These are phyloP conservation scores for Isotomurus palustris DNA, from an alignment of 2,888 invertebrate genomes.

Conservation along the genomic window DNA sequence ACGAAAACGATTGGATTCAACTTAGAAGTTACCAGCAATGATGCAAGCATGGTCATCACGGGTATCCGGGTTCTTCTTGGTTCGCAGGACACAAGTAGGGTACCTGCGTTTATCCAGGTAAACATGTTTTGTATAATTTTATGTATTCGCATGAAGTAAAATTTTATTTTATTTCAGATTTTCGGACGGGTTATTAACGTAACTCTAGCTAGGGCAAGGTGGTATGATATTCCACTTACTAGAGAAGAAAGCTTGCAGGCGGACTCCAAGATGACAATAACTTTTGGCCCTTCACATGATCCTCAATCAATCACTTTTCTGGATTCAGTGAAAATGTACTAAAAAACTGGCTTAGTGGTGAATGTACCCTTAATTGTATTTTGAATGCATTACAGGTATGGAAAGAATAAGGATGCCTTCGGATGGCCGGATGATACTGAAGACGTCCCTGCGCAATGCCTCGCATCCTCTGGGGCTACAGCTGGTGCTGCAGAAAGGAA, in stretches of 20 bases:
- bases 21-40: conserved; percentile 80
- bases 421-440: conserved; percentile 96
- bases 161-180: conserved; percentile 51
- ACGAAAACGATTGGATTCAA: conserved; percentile 85
- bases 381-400: conserved; percentile 60
- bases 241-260: conserved; percentile 88
- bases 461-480: conserved; percentile 46
- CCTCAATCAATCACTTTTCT: conserved; percentile 85
- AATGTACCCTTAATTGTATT: too few species aligned
- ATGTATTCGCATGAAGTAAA: neutral
- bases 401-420: conserved; percentile 90
- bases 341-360: conserved; percentile 15
- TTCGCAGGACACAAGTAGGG: conserved; percentile 70
- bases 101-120: conserved; percentile 71
- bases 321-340: conserved; percentile 80
- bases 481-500: conserved; percentile 17
- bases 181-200: conserved; percentile 71
- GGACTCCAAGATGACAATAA: conserved; percentile 80
- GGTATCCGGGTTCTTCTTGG: conserved; percentile 83
- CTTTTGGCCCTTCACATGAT: conserved; percentile 80
- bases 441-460: conserved; percentile 55
- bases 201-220: conserved; percentile 69
- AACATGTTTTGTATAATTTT: conserved; percentile 6
- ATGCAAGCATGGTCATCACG: conserved; percentile 81
- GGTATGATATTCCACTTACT: conserved; percentile 93